A percentile compares a stretch with the other conserved stretches of the same genome.
These are phyloP conservation scores for Bambusicola thoracicus DNA, from an alignment of 2,113 vertebrate genomes.

Conservation along the genomic window DNA sequence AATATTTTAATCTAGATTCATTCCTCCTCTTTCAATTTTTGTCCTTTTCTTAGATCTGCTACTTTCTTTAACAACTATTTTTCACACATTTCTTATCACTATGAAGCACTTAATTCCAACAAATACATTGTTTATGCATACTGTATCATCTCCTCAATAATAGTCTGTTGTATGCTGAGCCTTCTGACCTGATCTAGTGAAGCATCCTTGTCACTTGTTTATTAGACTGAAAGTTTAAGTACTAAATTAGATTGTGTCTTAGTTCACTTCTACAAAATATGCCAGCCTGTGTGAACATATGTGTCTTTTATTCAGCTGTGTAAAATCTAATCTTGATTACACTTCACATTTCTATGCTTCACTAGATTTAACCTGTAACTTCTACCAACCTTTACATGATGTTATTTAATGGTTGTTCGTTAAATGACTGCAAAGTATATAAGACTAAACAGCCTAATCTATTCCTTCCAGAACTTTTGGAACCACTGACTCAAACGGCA, in stretches of 20 bases:
- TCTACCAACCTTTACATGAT: neutral
- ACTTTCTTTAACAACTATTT: neutral
- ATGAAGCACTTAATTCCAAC: neutral
- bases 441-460: neutral
- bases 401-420: neutral
- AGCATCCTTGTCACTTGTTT: neutral
- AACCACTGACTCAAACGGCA: neutral
- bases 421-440: neutral
- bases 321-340: neutral
- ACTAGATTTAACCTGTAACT: neutral
- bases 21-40: constrained; percentile 3
- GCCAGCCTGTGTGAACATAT: neutral
- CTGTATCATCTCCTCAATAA: neutral
- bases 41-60: neutral
- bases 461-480: neutral
- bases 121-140: neutral
- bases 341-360: neutral
- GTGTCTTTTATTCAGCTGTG: neutral
- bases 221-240: neutral
- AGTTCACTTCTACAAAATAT: neutral
- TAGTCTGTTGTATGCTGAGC: neutral
- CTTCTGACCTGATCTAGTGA: neutral
- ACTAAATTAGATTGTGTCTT: neutral
- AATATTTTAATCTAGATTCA: constrained; percentile 16
- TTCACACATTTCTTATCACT: neutral